Evolutionary conservation across 1,140 invertebrate species (phyloP).

Genomic region (Lasaia peninsularis): DNA sequence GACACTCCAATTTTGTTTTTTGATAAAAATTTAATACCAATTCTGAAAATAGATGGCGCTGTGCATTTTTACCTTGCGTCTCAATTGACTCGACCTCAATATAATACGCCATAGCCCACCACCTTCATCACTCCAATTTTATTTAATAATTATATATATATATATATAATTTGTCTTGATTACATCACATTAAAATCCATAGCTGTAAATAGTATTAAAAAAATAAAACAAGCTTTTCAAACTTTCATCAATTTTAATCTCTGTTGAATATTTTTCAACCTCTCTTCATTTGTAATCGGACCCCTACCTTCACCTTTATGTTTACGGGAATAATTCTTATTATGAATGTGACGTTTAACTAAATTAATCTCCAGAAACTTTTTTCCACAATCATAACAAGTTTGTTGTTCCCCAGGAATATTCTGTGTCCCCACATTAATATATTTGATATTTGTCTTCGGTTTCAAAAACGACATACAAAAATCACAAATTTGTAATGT

Average conservation of each 20-base stretch:
- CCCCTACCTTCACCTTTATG: neutral
- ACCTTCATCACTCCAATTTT: no score
- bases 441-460: slow-evolving; percentile 18
- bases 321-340: neutral
- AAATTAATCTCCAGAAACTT: slow-evolving; percentile 26
- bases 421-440: neutral
- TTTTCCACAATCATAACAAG: slow-evolving; percentile 23
- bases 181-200: no score
- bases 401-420: slow-evolving; percentile 14
- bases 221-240: slow-evolving; percentile 27
- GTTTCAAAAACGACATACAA: slow-evolving; percentile 25
- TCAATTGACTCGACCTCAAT: no score
- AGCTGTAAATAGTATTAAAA: slow-evolving; percentile 1
- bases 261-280: slow-evolving; percentile 35
- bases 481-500: slow-evolving; percentile 27
- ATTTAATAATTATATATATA: no score
- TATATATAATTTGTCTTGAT: no score
- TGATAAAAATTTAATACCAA: no score
- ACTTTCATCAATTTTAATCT: slow-evolving; percentile 36
- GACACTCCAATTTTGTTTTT: no score
- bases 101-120: no score
- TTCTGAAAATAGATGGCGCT: no score
- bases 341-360: slow-evolving; percentile 15
- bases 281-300: slow-evolving; percentile 25
- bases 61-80: no score